Percentiles rank a stretch among this genome's conserved stretches.
These are phyloP conservation scores for Florisuga fusca DNA, from an alignment of 2,797 vertebrate genomes.

Conservation along the genomic window DNA sequence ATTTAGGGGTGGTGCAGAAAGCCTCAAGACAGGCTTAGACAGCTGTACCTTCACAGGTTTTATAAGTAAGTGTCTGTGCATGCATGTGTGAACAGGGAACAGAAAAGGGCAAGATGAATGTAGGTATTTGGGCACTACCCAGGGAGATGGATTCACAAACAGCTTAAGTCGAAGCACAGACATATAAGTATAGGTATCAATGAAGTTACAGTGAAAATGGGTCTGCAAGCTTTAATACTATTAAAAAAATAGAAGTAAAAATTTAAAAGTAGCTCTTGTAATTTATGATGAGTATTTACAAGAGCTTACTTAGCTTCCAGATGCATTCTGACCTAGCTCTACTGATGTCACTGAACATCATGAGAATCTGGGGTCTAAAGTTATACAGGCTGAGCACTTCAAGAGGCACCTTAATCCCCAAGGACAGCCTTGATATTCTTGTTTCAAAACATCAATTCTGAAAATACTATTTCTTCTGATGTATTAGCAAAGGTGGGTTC, in stretches of 20 bases:
- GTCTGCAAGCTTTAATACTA: not conserved
- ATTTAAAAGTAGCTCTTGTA: not conserved
- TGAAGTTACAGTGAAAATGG: not conserved
- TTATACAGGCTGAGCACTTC: not conserved
- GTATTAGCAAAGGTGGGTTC: not conserved
- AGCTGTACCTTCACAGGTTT: not conserved
- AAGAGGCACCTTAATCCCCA: not conserved
- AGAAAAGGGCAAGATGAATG: not conserved
- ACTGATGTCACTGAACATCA: not conserved
- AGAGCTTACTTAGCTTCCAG: not conserved
- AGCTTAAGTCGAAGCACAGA: not conserved
- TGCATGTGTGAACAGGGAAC: not conserved
- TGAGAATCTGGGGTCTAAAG: not conserved
- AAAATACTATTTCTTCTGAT: not conserved
- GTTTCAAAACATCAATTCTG: not conserved
- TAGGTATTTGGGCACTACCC: not conserved
- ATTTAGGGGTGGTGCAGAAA: not conserved
- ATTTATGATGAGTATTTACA: not conserved
- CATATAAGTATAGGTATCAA: not conserved
- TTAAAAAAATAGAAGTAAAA: not conserved
- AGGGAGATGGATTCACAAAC: not conserved
- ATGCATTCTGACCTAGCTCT: not conserved
- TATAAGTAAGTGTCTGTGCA: not conserved
- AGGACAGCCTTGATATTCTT: not conserved
- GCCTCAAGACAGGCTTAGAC: not conserved